Conservation (phyloP, 2,113 vertebrate genomes). For the Passer montanus region DNA sequence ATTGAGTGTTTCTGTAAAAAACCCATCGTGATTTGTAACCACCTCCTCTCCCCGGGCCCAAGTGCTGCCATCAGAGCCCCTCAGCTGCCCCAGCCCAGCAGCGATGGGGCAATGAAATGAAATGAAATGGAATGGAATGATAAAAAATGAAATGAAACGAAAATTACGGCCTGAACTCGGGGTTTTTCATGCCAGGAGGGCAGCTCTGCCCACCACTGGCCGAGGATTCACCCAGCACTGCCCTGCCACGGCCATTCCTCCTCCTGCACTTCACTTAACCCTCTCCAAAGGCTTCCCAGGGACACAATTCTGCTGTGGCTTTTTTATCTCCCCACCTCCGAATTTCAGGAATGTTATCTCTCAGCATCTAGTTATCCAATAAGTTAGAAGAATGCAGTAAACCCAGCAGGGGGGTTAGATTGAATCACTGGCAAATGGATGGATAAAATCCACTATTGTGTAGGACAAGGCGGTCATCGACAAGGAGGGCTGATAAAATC, state of each 20-base stretch:
- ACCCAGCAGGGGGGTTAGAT: constrained; percentile 80
- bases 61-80: constrained; percentile 23
- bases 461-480: constrained; percentile 50
- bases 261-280: constrained; percentile 18
- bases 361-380: constrained; percentile 83
- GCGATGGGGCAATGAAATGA: not conserved
- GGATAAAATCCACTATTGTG: constrained; percentile 73
- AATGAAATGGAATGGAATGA: no score
- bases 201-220: not conserved
- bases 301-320: not conserved
- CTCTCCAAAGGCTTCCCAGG: constrained; percentile 65
- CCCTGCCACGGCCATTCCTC: not conserved
- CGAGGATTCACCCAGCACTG: not conserved
- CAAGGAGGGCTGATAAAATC: constrained; percentile 49
- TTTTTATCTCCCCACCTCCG: constrained; percentile 61
- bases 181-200: not conserved
- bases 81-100: not conserved
- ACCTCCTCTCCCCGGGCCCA: not conserved
- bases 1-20: not conserved
- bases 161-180: not conserved
- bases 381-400: constrained; percentile 84
- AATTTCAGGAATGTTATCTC: constrained; percentile 86
- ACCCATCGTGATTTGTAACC: not conserved
- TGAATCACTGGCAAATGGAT: constrained; percentile 81
- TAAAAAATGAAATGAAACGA: no score